phyloP scores from a whole-genome alignment of 2,797 vertebrate genomes.

The Clarias laeviceps region DNA sequence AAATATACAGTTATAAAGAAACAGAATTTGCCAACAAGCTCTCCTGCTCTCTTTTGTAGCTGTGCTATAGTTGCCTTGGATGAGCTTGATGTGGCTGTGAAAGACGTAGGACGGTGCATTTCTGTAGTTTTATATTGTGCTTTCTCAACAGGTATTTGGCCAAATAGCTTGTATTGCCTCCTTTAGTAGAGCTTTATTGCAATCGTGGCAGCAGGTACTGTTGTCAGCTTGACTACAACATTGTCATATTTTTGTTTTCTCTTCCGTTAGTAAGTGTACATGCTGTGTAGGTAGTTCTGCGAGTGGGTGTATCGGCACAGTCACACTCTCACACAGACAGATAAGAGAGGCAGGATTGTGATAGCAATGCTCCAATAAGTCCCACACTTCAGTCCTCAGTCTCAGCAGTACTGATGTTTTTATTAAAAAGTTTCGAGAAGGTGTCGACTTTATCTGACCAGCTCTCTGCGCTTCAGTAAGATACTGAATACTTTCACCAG shows the following conservation, averaged over 20 bases:
- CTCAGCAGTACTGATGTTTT: neutral
- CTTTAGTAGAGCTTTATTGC: neutral
- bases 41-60: neutral
- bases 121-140: neutral
- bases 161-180: neutral
- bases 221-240: neutral
- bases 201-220: neutral
- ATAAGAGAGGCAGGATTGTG: neutral
- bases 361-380: neutral
- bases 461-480: neutral
- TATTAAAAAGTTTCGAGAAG: neutral
- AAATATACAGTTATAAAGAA: neutral
- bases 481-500: neutral
- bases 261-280: neutral
- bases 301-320: neutral
- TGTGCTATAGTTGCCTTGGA: neutral
- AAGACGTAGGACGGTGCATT: neutral
- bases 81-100: neutral
- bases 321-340: neutral
- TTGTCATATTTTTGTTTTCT: neutral
- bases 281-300: neutral
- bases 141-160: neutral
- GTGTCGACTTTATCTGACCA: neutral
- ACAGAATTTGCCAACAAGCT: neutral
- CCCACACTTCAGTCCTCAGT: neutral